Evolutionary conservation across 2,888 invertebrate genomes (phyloP).

Genomic region (Polia nebulosa): DNA sequence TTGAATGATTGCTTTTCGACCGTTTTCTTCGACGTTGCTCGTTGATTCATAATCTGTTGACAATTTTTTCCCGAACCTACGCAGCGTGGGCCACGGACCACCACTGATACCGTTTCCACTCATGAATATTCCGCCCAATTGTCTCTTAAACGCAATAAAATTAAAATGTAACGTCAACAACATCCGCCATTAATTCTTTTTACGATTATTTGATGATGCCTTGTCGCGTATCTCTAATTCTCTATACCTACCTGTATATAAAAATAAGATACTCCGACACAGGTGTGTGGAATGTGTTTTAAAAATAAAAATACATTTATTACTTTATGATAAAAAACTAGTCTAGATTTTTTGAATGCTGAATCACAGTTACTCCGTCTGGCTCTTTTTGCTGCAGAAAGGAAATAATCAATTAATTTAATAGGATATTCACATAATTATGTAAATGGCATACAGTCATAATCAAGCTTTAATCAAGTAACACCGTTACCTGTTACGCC

Average conservation of each 20-base stretch:
- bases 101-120: conserved; percentile 57
- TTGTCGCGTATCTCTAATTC: conserved; percentile 37
- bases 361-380: conserved; percentile 11
- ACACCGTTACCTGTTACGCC: conserved; percentile 7
- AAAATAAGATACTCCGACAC: conserved; percentile 30
- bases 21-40: conserved; percentile 3
- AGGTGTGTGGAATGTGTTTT: conserved; percentile 56
- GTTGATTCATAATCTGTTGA: conserved; percentile 34
- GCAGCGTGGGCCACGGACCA: conserved; percentile 61
- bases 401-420: conserved; percentile 14
- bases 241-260: conserved; percentile 22
- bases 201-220: conserved; percentile 76
- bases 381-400: conserved; percentile 4
- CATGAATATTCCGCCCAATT: conserved; percentile 77
- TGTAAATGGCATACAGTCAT: conserved; percentile 21
- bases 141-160: conserved; percentile 76
- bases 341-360: conserved; percentile 37
- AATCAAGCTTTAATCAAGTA: conserved; percentile 18
- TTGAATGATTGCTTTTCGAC: conserved; percentile 23
- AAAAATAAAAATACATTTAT: conserved; percentile 51
- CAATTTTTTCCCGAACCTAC: conserved; percentile 30
- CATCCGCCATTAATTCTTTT: conserved; percentile 80
- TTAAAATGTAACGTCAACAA: conserved; percentile 76
- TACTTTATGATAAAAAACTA: conserved; percentile 16
- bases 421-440: conserved; percentile 2